A percentile compares a stretch with the other conserved stretches of the same genome.
Conservation (phyloP, 35 echinoderm and acorn worm genomes). For the Ophiothrix spiculata region DNA sequence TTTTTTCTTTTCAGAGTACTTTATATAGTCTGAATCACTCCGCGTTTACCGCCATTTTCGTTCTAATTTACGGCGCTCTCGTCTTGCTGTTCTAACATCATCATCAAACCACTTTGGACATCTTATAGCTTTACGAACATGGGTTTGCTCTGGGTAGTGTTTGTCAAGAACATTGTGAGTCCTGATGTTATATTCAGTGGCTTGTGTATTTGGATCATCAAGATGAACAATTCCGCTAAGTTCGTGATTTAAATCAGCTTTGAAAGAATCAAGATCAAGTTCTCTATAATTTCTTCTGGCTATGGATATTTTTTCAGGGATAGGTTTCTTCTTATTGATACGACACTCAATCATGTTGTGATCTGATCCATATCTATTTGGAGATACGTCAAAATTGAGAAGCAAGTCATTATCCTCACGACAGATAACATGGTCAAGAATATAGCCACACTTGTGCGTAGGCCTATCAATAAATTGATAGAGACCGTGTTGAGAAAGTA, state of each 20-base stretch:
- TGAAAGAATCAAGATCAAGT: background rate
- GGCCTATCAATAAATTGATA: background rate
- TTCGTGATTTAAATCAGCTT: background rate
- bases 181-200: background rate
- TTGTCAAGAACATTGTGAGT: background rate
- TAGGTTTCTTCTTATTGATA: background rate
- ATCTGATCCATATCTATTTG: background rate
- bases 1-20: background rate
- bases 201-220: background rate
- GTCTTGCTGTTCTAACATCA: background rate
- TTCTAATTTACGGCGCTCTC: background rate
- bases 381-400: no score
- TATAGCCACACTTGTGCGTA: constrained; percentile 9
- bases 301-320: background rate
- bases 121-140: background rate
- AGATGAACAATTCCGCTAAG: background rate
- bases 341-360: background rate
- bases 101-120: background rate
- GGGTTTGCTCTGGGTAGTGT: background rate
- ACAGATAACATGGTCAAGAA: background rate
- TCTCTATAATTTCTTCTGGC: background rate
- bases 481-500: background rate
- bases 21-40: background rate
- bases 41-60: background rate
- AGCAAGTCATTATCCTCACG: background rate